Percentiles rank a stretch among this genome's conserved stretches.
Conservation (phyloP, 2,113 vertebrate species). For the Perca flavescens region DNA sequence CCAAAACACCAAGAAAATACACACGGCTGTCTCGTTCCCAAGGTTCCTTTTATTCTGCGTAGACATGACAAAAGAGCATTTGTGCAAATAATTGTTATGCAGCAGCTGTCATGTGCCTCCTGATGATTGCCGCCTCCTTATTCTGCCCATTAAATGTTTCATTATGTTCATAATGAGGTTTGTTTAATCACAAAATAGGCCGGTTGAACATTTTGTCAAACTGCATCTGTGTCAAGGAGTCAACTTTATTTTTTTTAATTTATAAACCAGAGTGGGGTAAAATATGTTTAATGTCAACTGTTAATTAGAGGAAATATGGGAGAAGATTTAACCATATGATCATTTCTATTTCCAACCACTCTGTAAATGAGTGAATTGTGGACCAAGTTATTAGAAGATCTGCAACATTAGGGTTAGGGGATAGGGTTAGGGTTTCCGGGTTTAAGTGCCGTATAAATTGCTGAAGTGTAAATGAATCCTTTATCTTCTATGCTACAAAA, state of each 20-base stretch:
- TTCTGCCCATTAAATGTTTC: conserved; percentile 9
- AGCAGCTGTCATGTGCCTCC: not conserved
- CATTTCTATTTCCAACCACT: not conserved
- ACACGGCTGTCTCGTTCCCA: not conserved
- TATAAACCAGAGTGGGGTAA: not conserved
- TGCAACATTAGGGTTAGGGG: not conserved
- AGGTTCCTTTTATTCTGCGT: not conserved
- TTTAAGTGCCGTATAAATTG: conserved; percentile 29
- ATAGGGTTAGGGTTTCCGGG: not conserved
- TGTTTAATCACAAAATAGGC: not conserved
- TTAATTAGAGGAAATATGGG: not conserved
- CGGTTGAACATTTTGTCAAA: not conserved
- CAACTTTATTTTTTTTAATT: not conserved
- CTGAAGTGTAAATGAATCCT: conserved; percentile 23
- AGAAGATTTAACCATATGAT: not conserved
- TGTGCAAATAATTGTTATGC: not conserved
- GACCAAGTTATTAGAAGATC: not conserved
- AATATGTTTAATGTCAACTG: not conserved
- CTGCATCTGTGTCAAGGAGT: not conserved
- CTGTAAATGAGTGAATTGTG: not conserved
- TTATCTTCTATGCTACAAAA: not conserved
- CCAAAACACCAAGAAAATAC: not conserved
- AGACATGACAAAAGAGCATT: not conserved
- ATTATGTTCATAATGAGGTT: not conserved
- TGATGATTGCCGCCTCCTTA: not conserved